Conservation (phyloP, 2,888 invertebrate genomes). For the Siphlonurus alternatus region DNA sequence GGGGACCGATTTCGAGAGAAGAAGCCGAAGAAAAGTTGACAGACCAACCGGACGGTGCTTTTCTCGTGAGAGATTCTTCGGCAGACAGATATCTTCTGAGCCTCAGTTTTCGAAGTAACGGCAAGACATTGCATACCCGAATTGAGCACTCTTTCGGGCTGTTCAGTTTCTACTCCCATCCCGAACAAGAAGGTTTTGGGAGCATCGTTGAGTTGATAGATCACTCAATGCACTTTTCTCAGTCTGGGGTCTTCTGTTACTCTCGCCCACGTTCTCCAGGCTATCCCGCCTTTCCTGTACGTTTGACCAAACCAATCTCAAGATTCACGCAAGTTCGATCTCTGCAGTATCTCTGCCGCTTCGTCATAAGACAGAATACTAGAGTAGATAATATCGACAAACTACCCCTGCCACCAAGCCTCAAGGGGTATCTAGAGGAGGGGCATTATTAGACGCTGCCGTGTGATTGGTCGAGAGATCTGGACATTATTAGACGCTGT, state of each 20-base stretch:
- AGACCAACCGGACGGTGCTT: constrained; percentile 55
- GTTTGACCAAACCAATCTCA: constrained; percentile 55
- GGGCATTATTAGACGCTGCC: constrained; percentile 29
- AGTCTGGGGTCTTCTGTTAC: constrained; percentile 53
- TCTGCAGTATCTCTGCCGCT: constrained; percentile 54
- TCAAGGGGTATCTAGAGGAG: constrained; percentile 37
- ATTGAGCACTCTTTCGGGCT: constrained; percentile 53
- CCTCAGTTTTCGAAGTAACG: constrained; percentile 48
- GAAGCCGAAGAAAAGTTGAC: constrained; percentile 52
- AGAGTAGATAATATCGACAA: constrained; percentile 49
- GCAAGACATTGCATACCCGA: constrained; percentile 52
- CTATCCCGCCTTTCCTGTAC: constrained; percentile 52
- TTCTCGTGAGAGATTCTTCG: constrained; percentile 61
- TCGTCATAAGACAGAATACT: constrained; percentile 50
- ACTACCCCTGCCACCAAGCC: constrained; percentile 44
- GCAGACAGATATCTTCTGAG: constrained; percentile 49
- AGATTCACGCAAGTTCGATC: constrained; percentile 52
- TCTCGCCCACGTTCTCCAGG: constrained; percentile 46
- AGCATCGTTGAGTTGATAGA: constrained; percentile 56
- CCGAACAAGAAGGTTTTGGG: constrained; percentile 35
- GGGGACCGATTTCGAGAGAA: constrained; percentile 56
- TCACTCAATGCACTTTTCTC: constrained; percentile 52
- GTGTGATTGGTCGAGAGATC: too few species aligned
- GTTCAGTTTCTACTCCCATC: constrained; percentile 30
- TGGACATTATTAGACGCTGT: too few species aligned